phyloP scores from a whole-genome alignment of 1,140 invertebrate species.

The Drosophila varians region DNA sequence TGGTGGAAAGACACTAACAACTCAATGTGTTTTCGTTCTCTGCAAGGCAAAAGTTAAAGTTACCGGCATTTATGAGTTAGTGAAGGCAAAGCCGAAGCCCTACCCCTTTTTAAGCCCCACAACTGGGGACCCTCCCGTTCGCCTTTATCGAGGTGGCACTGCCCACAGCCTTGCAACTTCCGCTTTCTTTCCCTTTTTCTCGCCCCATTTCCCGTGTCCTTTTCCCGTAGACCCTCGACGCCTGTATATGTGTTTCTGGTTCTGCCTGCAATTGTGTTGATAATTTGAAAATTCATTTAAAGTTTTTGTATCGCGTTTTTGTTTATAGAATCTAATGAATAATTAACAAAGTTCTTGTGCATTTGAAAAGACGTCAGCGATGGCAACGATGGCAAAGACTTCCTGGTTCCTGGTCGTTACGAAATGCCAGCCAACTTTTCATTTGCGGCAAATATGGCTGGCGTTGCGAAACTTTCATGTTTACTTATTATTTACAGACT shows the following conservation, averaged over 20 bases:
- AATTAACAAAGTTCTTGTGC: constrained; percentile 81
- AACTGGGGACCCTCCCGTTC: constrained; percentile 12
- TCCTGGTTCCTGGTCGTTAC: constrained; percentile 54
- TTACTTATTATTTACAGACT: constrained; percentile 81
- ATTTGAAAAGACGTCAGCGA: constrained; percentile 77
- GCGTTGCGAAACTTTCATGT: constrained; percentile 68
- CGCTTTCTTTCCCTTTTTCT: neutral
- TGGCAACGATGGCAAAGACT: constrained; percentile 55
- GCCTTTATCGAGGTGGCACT: constrained; percentile 48
- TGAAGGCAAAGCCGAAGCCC: constrained; percentile 15
- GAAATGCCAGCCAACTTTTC: constrained; percentile 72
- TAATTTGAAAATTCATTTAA: constrained; percentile 83
- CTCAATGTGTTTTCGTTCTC: neutral
- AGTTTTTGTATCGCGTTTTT: constrained; percentile 82
- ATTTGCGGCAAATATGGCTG: constrained; percentile 80
- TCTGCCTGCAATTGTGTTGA: constrained; percentile 82
- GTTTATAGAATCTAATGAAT: constrained; percentile 82
- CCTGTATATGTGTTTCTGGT: constrained; percentile 38
- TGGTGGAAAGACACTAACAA: neutral
- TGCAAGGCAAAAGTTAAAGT: constrained; percentile 63
- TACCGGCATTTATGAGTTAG: constrained; percentile 77
- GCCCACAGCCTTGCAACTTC: constrained; percentile 29
- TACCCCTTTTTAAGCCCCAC: constrained; percentile 5
- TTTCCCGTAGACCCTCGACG: neutral
- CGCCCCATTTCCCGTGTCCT: neutral